phyloP scores from a whole-genome alignment of 2,888 invertebrate species.

The Penaeus monodon region DNA sequence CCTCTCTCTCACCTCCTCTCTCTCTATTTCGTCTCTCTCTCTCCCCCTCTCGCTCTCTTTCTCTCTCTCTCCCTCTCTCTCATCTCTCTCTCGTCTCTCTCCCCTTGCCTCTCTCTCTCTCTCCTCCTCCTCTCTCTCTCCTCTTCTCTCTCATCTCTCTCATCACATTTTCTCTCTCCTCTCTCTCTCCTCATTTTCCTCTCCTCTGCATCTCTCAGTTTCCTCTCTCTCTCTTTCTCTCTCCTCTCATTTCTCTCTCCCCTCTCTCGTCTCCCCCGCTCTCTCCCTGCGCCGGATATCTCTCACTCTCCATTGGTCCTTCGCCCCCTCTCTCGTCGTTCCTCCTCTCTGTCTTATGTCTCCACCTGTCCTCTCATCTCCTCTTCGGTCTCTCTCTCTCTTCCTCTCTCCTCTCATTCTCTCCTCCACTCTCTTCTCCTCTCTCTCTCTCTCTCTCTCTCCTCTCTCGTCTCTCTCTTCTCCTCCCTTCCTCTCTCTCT shows the following conservation, averaged over 20 bases:
- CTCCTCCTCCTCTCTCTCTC: background rate
- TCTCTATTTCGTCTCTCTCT: background rate
- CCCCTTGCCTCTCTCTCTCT: background rate
- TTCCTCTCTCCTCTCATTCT: no score
- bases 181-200: background rate
- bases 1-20: no score
- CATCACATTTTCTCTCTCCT: conserved; percentile 42
- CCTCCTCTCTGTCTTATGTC: no score
- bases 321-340: no score
- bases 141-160: conserved; percentile 11
- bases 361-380: no score
- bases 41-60: background rate
- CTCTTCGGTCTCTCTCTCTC: no score
- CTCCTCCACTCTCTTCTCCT: no score
- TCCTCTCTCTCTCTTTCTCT: background rate
- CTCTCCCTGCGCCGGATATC: background rate
- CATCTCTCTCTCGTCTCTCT: background rate
- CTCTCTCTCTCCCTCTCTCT: background rate
- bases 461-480: no score
- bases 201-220: background rate
- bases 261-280: background rate
- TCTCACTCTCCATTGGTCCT: no score
- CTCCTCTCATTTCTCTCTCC: background rate
- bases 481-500: no score
- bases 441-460: no score